Evolutionary conservation across 2,888 invertebrate genomes (phyloP), one percentile per base, ranked within the genome.

Genomic region (Hedychridium roseum): DNA sequence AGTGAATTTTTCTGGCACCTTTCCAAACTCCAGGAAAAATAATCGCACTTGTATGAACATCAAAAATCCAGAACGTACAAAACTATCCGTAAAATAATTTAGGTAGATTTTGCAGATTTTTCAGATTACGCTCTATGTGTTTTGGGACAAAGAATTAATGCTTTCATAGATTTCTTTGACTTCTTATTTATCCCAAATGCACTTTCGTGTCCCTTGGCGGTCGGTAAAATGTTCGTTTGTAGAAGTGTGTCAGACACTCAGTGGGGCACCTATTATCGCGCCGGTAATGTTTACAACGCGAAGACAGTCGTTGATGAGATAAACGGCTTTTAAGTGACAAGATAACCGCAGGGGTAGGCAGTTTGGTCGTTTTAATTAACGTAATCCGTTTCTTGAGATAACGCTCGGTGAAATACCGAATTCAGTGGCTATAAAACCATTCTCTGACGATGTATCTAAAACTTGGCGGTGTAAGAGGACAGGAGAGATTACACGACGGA

Each of bases 221-320:
- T 20, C 20, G 17, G n/a, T 11, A 35, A 23, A 23, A 23, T 45
- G 32, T 43, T 34, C 38, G 46, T 54, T 54, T 37, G 54, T 49
- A 48, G 58, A 45, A 54, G 59, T 59, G 42, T 47, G 54, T 52
- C 49, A 45, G 38, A 57, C 50, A 39, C 54, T 57, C 51, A 34
- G 35, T 17, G 20, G 21, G 20, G 20, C 21, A 15, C 17, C 20
- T 32, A 58, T 54, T 64, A 64, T 64, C 63, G 62, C 46, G 54
- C 62, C 62, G 64, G 62, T 64, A 61, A 62, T 64, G 63, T 64
- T 64, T 50, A 64, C 65, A 64, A 50, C 52, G 30, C 26, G 48
- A 21, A 52, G 54, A 62, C 54, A 53, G 59, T 38, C 63, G 62
- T 62, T 54, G 62, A 58, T 50, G 61, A 64, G 63, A 64, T 64